Evolutionary conservation across 2,888 invertebrate genomes (phyloP).

Genomic region (Margaritifera margaritifera): DNA sequence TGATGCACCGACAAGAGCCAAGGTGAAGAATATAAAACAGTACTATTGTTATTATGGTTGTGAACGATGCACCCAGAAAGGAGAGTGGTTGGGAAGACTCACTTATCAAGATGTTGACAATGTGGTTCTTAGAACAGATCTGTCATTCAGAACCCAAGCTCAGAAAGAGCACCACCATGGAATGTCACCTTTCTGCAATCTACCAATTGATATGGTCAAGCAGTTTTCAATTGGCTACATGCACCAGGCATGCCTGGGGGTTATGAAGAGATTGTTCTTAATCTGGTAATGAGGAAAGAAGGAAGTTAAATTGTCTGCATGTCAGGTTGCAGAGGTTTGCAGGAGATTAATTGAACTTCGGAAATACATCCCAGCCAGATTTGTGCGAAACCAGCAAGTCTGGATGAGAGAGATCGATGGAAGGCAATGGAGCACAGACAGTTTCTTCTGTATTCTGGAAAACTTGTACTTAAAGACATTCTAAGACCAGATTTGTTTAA

Average conservation of each 20-base stretch:
- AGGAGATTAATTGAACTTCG: conserved; percentile 1
- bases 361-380: conserved; percentile 32
- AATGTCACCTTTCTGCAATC: conserved; percentile 23
- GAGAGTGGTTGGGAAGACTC: conserved; percentile 5
- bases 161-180: conserved; percentile 36
- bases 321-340: not conserved
- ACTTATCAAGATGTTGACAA: too few relatives aligned
- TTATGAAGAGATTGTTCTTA: conserved; percentile 49
- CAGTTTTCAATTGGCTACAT: conserved; percentile 58
- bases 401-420: conserved; percentile 45
- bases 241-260: conserved; percentile 63
- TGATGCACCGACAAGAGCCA: conserved; percentile 10
- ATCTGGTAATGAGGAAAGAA: conserved; percentile 45
- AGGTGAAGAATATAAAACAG: conserved; percentile 2
- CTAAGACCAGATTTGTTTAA: too few relatives aligned
- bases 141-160: conserved; percentile 12
- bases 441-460: too few relatives aligned
- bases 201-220: conserved; percentile 45
- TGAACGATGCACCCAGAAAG: conserved; percentile 24
- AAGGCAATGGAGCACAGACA: conserved; percentile 64
- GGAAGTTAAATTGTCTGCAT: conserved; percentile 9
- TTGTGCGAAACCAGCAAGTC: conserved; percentile 50
- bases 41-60: conserved; percentile 26
- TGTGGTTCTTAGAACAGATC: too few relatives aligned
- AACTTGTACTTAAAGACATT: too few relatives aligned